Base-by-base conservation (phyloP, 1,140 invertebrate genomes). In the Temnothorax nylanderi region DNA sequence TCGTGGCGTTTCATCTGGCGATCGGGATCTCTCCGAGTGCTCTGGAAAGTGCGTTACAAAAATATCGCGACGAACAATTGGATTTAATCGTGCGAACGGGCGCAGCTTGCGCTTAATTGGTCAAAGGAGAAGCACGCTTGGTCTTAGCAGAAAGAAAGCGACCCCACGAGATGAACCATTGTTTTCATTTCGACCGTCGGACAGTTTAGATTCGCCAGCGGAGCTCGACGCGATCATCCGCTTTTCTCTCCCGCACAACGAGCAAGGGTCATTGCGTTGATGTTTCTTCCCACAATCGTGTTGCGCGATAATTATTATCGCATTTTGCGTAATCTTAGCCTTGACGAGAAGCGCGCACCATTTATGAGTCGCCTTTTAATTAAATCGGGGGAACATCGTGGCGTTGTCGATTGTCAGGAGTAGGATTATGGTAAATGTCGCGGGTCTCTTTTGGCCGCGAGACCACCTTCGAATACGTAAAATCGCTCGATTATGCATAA, bases 51-150 rank as follows among this genome's bases (percentile, higher is more conserved):
- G 7, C 16, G 67, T 37, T 60, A 37, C 26, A 47, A 60, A 47
- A 37, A 84, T 60, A 60, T 74, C 58, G 41, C 11, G 21, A 32
- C 37, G 69, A 47, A 74, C 69, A 74, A 82, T 84, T 13, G 64
- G 16, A 44, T 56, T 71, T 72, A 72, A 81, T 81, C 69, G 69
- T 75, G 80, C 69, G 80, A 84, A 84, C 34, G 77, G 8, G 51
- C n/a, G 16, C 8, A 44, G 16, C 21, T 44, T 8, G 37, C 18
- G 41, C 41, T 5, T 58, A 84, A 82, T 72, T 60, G 26, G 21
- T 13, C 32, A 37, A 16, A 58, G n/a, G 5, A 58, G 58, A 60
- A 51, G 21, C 44, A 47, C 5, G 60, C 21, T 13, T 18, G 16
- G 21, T 34, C 26, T 62, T 37, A 60, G 34, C 34, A 10, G 8